Conservation (phyloP, 2,113 vertebrate species). For the Petrocephalus microphthalmus region DNA sequence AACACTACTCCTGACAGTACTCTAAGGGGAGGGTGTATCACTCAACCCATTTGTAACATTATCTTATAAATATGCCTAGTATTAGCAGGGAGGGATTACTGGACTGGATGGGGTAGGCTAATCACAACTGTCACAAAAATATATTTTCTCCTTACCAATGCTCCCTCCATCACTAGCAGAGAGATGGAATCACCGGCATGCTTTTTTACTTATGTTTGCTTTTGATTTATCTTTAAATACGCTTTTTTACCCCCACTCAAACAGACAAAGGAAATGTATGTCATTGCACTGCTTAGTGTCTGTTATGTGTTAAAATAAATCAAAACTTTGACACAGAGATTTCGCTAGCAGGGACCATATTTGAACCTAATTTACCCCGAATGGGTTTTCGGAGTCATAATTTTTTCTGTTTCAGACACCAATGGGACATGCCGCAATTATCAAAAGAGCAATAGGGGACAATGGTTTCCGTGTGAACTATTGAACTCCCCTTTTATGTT, state of each 20-base stretch:
- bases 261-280: not conserved
- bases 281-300: not conserved
- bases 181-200: not conserved
- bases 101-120: not conserved
- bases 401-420: slow-evolving; percentile 23
- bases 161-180: not conserved
- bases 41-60: not conserved
- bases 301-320: slow-evolving; percentile 14
- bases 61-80: not conserved
- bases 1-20: not conserved
- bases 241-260: not conserved
- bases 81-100: not conserved
- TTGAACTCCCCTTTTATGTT: slow-evolving; percentile 13
- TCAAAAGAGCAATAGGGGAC: slow-evolving; percentile 11
- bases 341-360: slow-evolving; percentile 8
- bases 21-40: not conserved
- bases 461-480: slow-evolving; percentile 14
- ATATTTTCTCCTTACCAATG: not conserved
- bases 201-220: not conserved
- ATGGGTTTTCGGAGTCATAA: slow-evolving; percentile 14
- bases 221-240: not conserved
- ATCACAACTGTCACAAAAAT: not conserved
- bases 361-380: slow-evolving; percentile 17
- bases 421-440: slow-evolving; percentile 13
- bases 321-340: slow-evolving; percentile 14